Conservation (phyloP, 2,888 invertebrate genomes). For the Epinotia brunnichana region DNA sequence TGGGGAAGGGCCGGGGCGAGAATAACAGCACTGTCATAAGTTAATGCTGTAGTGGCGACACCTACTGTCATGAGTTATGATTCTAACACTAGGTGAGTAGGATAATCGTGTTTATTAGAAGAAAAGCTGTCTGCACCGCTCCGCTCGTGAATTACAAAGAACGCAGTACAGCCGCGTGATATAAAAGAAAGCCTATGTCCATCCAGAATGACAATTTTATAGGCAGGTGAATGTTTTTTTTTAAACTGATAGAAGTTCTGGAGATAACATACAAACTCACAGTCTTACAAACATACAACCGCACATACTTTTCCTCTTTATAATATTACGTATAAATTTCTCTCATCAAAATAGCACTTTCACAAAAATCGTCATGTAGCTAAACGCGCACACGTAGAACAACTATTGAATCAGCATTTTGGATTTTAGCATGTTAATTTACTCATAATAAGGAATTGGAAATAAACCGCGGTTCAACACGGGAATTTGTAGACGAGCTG, state of each 20-base stretch:
- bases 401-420: neutral
- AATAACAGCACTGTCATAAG: constrained; percentile 50
- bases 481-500: constrained; percentile 32
- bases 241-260: no score
- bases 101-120: constrained; percentile 58
- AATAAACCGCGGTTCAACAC: neutral
- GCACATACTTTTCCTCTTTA: no score
- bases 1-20: constrained; percentile 53
- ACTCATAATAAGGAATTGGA: neutral
- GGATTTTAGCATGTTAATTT: neutral
- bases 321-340: no score
- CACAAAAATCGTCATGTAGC: neutral
- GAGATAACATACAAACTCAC: no score
- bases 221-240: no score
- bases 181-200: no score
- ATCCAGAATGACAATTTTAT: no score
- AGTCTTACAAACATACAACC: no score
- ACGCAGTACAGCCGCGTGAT: no score
- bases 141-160: no score
- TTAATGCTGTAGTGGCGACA: constrained; percentile 48
- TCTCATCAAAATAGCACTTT: no score
- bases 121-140: neutral
- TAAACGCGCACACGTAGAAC: neutral
- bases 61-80: constrained; percentile 62
- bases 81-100: constrained; percentile 64